A percentile compares a stretch with the other conserved stretches of the same genome.
Evolutionary conservation across 2,113 vertebrate genomes (phyloP).

Genomic region (Progne subis): DNA sequence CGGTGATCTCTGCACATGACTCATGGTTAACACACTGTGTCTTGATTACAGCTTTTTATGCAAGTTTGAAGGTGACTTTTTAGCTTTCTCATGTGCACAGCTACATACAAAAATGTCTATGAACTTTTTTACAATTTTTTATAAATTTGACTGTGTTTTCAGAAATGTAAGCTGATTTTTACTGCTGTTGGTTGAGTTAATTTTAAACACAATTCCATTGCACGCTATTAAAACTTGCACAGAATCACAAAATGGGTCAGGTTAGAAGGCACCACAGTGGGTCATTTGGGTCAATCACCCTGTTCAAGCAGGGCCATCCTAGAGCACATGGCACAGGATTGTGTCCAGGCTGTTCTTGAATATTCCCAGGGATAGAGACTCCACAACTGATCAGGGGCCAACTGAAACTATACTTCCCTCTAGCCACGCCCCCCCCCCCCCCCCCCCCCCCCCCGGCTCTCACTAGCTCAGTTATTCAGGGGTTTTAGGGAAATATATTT

Average conservation of each 20-base stretch:
- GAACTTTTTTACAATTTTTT: not conserved
- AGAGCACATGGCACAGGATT: not conserved
- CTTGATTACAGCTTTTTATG: not conserved
- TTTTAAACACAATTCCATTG: not conserved
- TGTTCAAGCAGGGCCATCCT: not conserved
- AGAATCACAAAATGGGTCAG: not conserved
- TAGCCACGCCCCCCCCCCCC: too few species aligned
- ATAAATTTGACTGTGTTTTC: not conserved
- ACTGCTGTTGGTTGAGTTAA: not conserved
- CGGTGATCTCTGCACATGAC: not conserved
- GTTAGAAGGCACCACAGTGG: not conserved
- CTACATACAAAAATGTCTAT: not conserved
- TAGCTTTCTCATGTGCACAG: not conserved
- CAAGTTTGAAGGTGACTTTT: constrained; percentile 4
- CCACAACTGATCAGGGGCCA: too few species aligned
- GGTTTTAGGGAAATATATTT: too few species aligned
- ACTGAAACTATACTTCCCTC: too few species aligned
- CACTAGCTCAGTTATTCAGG: too few species aligned
- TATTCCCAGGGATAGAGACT: not conserved
- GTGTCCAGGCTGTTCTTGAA: accelerated
- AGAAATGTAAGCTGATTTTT: not conserved
- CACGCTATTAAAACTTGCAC: not conserved
- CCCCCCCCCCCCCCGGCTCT: too few species aligned
- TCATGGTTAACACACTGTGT: not conserved
- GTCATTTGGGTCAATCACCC: not conserved